Evolutionary conservation across 2,888 invertebrate species (phyloP).

Genomic region (Hoplodrina ambigua): DNA sequence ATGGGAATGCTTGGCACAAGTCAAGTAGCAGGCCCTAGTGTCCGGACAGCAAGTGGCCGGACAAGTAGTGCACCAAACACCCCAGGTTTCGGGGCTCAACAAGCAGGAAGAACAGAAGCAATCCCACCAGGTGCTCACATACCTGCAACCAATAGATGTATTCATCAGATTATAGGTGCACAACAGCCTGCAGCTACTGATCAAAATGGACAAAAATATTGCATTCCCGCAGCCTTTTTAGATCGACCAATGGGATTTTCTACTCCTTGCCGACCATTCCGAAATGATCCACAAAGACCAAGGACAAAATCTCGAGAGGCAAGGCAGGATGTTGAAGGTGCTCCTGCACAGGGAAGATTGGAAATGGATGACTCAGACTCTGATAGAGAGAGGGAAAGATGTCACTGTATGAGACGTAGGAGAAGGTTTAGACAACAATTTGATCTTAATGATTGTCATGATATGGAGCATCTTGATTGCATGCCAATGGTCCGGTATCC

Average conservation of each 20-base stretch:
- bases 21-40: conserved; percentile 43
- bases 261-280: background rate
- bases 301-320: background rate
- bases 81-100: background rate
- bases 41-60: background rate
- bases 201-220: background rate
- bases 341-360: background rate
- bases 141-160: conserved; percentile 26
- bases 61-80: background rate
- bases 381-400: conserved; percentile 52
- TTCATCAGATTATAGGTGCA: conserved; percentile 7
- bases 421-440: conserved; percentile 48
- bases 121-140: conserved; percentile 3
- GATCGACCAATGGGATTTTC: conserved; percentile 7
- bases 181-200: background rate
- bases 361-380: conserved; percentile 33
- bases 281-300: background rate
- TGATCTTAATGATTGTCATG: conserved; percentile 43
- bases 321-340: background rate
- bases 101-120: conserved; percentile 2
- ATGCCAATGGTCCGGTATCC: conserved; percentile 59
- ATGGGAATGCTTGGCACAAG: conserved; percentile 31
- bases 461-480: conserved; percentile 54
- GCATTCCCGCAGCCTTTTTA: conserved; percentile 10
- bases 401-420: conserved; percentile 46